A percentile compares a stretch with the other conserved stretches of the same genome.
phyloP scores from a whole-genome alignment of 2,888 invertebrate genomes.

The Antitype chi region DNA sequence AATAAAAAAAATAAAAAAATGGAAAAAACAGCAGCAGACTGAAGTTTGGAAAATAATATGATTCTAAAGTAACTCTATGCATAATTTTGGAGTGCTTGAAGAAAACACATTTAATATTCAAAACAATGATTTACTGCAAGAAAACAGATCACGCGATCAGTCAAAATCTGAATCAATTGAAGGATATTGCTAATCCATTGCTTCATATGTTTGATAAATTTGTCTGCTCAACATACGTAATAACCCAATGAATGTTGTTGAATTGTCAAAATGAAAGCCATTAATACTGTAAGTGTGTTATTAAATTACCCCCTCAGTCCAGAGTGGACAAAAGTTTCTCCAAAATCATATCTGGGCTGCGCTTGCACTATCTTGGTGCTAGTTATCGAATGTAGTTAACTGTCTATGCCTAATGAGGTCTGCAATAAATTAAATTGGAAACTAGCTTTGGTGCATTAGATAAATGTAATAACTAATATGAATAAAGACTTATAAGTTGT shows the following conservation, averaged over 20 bases:
- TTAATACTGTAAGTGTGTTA: no score
- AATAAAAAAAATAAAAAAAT: no score
- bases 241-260: no score
- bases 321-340: background rate
- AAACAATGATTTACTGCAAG: background rate
- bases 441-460: slow-evolving; percentile 9
- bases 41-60: no score
- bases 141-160: background rate
- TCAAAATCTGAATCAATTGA: no score
- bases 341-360: background rate
- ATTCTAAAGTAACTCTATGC: background rate
- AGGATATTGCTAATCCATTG: no score
- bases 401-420: slow-evolving; percentile 29
- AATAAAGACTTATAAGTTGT: slow-evolving; percentile 5
- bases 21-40: background rate
- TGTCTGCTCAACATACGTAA: no score
- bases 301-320: no score
- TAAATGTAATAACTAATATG: background rate
- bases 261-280: no score
- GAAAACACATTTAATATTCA: background rate
- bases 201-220: no score
- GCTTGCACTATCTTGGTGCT: background rate
- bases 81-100: background rate
- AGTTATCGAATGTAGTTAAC: background rate
- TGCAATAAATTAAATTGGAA: slow-evolving; percentile 35